Base-by-base conservation (phyloP, 2,113 vertebrate genomes). In the Neoarius graeffei region DNA sequence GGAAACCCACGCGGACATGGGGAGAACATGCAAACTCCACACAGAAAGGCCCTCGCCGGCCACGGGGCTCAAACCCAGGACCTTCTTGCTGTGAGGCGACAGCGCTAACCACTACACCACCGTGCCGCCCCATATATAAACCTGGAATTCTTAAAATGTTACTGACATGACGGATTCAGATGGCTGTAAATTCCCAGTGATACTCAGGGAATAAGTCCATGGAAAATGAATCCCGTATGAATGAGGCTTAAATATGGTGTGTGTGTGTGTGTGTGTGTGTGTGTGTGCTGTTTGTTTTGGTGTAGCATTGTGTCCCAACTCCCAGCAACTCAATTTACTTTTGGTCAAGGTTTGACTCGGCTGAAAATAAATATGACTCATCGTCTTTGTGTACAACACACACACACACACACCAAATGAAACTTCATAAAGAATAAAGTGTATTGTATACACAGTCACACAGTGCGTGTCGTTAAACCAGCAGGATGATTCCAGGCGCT, bases 281-380 rank as follows among this genome's bases (percentile, higher is more conserved):
- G 57, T 81, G 23, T 5, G 25, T 5, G 23, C 7, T 81, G 77
- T 69, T n/a, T 80, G 35, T 59, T 66, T 59, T 30, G 19, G 27
- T 73, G 52, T 74, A 35, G 50, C 54, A 1, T 0, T 13, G 71
- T 7, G 76, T 79, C 23, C 9, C 20, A 50, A n/a, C 52, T 52
- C 42, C 42, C 42, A 42, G 42, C 52, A 1, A 7, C 7, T 35
- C 19, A 35, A 1, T 81, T 81, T 23, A 35, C 30, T 81, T 25
- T 23, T 35, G 56, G 3, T 25, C 35, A 23, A 30, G 17, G 59
- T 42, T 82, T 48, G 59, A 5, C 57, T 60, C 0, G 30, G 0
- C 27, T 82, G 27, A 82, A 62, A 62, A 62, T 62, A 62, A 82
- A 60, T 15, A 48, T 82, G 81, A 62, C 81, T 62, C 81, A 82